A percentile compares a stretch with the other conserved stretches of the same genome.
These are phyloP conservation scores for Branchellion lobata DNA, from an alignment of 2,888 invertebrate species.

Conservation along the genomic window DNA sequence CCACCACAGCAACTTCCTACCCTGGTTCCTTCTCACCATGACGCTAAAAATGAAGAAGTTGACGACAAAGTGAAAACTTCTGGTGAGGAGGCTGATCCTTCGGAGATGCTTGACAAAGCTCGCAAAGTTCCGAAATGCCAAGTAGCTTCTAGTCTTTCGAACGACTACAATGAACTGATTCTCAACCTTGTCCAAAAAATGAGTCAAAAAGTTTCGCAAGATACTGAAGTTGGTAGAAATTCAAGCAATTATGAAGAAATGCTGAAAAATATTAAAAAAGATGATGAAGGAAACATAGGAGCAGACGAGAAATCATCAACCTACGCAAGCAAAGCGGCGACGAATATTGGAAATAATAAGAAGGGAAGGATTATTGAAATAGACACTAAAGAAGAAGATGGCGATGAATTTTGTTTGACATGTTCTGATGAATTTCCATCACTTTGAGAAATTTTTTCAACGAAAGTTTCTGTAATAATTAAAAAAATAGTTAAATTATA, in stretches of 20 bases:
- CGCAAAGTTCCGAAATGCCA: neutral
- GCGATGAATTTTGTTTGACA: slow-evolving; percentile 22
- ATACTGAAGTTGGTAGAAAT: neutral
- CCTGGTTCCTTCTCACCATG: too few relatives aligned
- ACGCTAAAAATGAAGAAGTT: neutral
- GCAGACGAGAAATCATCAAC: neutral
- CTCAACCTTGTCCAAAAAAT: neutral
- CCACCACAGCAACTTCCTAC: neutral
- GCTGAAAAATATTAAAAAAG: neutral
- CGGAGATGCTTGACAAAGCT: neutral
- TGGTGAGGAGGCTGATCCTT: too few relatives aligned
- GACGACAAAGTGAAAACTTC: too few relatives aligned
- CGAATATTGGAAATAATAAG: neutral
- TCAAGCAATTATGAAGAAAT: neutral
- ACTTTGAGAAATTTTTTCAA: too few relatives aligned
- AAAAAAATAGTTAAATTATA: too few relatives aligned
- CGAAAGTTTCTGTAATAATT: too few relatives aligned
- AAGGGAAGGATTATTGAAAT: neutral
- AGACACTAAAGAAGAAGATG: neutral
- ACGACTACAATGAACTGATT: neutral
- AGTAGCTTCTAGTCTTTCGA: neutral
- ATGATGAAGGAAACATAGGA: neutral
- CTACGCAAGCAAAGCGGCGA: neutral
- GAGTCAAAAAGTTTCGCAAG: too few relatives aligned
- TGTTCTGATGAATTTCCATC: slow-evolving; percentile 39